Evolutionary conservation across 2,888 invertebrate species (phyloP), one percentile per base, ranked within the genome.

Genomic region (Eucera pruinosa): DNA sequence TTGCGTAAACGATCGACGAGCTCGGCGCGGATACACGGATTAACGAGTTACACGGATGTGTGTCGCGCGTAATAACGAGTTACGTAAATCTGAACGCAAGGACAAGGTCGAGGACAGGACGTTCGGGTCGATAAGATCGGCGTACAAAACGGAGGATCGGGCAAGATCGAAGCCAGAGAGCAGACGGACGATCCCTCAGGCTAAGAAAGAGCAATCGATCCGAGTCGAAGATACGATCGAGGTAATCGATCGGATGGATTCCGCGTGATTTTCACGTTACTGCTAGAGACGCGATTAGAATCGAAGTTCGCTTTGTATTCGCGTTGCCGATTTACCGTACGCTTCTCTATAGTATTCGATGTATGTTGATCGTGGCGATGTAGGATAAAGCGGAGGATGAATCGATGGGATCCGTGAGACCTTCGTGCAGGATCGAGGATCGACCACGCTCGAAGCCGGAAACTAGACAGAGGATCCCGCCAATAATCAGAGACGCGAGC

Each of bases 401-500:
- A 23, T 57, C 65, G 43, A 23, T 9, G 30, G 68, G 71, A 25
- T 61, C 67, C 20, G 58, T 62, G 20, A 78, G 43, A 57, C 33
- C 69, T 60, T 67, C 67, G 71, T 58, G 62, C 69, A 78, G 69
- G 73, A 81, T 84, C 71, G 85, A 86, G 47, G 78, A 72, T 68
- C 76, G 67, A 50, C 78, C 70, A 25, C 78, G 77, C 41, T 74
- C 55, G 64, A 81, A 86, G 77, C 81, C 88, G 36, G 83, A 87
- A 67, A 52, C 82, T 52, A 86, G 88, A 33, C 89, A 86, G 75
- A 84, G 87, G 65, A 72, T 88, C 33, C 85, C 87, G 4, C 82
- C 70, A 30, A 20, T 71, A n/a, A 64, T 74, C 54, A 83, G 50
- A 67, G 80, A 82, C 41, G 65, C 62, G 57, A 23, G 80, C 33